phyloP scores from a whole-genome alignment of 2,888 invertebrate species.

The Physocephala rufipes region DNA sequence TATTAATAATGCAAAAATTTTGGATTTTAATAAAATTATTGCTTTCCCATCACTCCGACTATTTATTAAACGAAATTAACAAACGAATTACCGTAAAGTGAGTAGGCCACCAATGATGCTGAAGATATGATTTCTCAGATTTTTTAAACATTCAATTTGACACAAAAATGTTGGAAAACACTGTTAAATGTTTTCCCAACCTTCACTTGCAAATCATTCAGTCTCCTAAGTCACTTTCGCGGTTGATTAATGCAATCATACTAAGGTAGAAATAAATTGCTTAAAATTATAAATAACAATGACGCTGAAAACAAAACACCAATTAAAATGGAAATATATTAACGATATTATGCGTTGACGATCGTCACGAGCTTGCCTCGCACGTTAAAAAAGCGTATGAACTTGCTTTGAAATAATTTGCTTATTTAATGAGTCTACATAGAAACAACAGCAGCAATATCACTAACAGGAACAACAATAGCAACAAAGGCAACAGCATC shows the following conservation, averaged over 20 bases:
- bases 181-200: too few species aligned
- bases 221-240: not conserved
- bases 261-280: not conserved
- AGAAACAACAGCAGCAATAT: slow-evolving; percentile 12
- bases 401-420: slow-evolving; percentile 15
- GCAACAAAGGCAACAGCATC: not conserved
- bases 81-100: too few species aligned
- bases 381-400: slow-evolving; percentile 19
- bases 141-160: too few species aligned
- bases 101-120: too few species aligned
- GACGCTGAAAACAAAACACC: not conserved
- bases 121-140: too few species aligned
- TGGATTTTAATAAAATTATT: too few species aligned
- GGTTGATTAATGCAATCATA: not conserved
- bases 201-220: too few species aligned
- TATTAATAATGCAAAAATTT: too few species aligned
- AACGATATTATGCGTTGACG: not conserved
- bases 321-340: not conserved
- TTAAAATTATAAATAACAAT: not conserved
- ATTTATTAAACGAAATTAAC: too few species aligned
- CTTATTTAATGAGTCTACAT: slow-evolving; percentile 12
- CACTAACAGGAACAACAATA: slow-evolving; percentile 6
- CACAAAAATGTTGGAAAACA: too few species aligned
- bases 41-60: too few species aligned
- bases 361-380: slow-evolving; percentile 30